These are phyloP conservation scores for Hymenochirus boettgeri DNA, from an alignment of 2,113 vertebrate species.

Conservation along the genomic window DNA sequence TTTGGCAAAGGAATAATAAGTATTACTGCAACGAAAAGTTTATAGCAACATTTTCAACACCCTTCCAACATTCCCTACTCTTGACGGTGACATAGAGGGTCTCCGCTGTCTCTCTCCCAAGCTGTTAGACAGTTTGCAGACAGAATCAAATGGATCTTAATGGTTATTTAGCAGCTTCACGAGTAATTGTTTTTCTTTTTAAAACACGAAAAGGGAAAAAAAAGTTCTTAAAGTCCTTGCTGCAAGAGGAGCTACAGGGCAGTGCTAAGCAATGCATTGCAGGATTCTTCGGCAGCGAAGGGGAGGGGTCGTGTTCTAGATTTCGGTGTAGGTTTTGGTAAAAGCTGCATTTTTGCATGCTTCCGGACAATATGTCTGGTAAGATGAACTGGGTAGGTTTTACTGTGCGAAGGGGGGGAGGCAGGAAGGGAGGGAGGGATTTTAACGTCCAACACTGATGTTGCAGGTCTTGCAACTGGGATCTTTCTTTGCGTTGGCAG, in stretches of 20 bases:
- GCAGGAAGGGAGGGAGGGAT: background rate
- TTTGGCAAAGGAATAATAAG: constrained; percentile 74
- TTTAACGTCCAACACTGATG: constrained; percentile 95
- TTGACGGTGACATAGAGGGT: background rate
- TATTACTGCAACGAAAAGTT: constrained; percentile 42
- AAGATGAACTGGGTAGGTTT: constrained; percentile 55
- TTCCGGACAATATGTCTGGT: constrained; percentile 60
- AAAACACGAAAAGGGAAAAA: constrained; percentile 48
- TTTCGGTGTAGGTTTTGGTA: constrained; percentile 63
- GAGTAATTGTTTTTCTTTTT: too few relatives aligned
- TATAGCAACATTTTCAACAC: constrained; percentile 68
- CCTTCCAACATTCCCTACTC: background rate
- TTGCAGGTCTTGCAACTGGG: constrained; percentile 99
- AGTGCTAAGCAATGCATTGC: constrained; percentile 17
- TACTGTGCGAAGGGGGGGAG: constrained; percentile 47
- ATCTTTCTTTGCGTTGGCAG: constrained; percentile 97
- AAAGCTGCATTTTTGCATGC: constrained; percentile 69
- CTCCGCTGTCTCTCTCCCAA: background rate
- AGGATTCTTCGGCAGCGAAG: constrained; percentile 38
- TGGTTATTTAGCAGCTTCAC: constrained; percentile 52
- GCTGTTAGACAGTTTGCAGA: constrained; percentile 57
- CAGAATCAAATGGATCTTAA: too few relatives aligned
- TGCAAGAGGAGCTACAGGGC: constrained; percentile 31
- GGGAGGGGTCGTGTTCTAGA: constrained; percentile 46
- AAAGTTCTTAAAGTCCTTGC: constrained; percentile 53